Evolutionary conservation across 2,888 invertebrate species (phyloP).

Genomic region (Xanthostigma xanthostigma): DNA sequence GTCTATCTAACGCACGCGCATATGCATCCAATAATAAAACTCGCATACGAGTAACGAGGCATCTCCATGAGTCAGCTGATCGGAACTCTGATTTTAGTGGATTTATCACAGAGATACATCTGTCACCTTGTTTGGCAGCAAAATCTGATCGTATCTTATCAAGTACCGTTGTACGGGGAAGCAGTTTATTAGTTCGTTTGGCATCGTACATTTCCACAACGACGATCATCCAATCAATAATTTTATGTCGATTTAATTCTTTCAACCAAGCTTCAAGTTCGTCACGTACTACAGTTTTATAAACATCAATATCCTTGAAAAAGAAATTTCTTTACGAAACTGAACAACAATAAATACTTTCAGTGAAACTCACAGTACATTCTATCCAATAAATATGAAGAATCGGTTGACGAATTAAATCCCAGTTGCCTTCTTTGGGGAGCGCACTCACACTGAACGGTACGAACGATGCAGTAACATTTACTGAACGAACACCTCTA

Average conservation of each 20-base stretch:
- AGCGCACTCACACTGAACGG: constrained; percentile 62
- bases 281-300: constrained; percentile 75
- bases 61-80: constrained; percentile 81
- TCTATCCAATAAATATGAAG: constrained; percentile 93
- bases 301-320: constrained; percentile 76
- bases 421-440: constrained; percentile 57
- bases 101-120: constrained; percentile 82
- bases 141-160: constrained; percentile 92
- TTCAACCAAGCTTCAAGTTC: constrained; percentile 82
- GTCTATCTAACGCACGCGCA: constrained; percentile 67
- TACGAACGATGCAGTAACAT: constrained; percentile 65
- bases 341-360: neutral
- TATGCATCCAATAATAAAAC: constrained; percentile 74
- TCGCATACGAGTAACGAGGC: constrained; percentile 67
- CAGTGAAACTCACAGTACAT: constrained; percentile 56
- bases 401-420: constrained; percentile 74
- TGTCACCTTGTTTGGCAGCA: constrained; percentile 72
- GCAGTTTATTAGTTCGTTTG: constrained; percentile 77
- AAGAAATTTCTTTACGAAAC: constrained; percentile 6
- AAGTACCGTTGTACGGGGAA: constrained; percentile 82
- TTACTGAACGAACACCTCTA: constrained; percentile 69
- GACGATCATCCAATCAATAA: constrained; percentile 87
- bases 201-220: constrained; percentile 85
- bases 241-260: constrained; percentile 53
- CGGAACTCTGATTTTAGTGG: constrained; percentile 80